Evolutionary conservation across 2,888 invertebrate genomes (phyloP), one percentile per base, ranked within the genome.

Genomic region (Scotopteryx bipunctaria): DNA sequence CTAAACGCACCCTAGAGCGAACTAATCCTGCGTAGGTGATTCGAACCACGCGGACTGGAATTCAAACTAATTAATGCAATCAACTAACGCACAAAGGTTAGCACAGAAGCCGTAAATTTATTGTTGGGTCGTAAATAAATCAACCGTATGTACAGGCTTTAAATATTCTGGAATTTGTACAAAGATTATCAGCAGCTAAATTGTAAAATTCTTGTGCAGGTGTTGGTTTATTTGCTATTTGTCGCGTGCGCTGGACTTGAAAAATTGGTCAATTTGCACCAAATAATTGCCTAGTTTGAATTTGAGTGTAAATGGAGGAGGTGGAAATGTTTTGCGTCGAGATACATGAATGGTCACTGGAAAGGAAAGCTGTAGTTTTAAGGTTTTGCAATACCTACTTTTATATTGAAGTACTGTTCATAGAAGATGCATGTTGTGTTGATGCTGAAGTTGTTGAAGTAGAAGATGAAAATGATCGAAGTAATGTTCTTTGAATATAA

Each of bases 61-160:
- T 66, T 60, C 35, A 53, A 55, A 52, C 47, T 59, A 63, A 64
- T 63, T 63, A 66, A 58, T 62, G 51, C 59, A 58, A 57, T 56
- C 44, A 48, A 53, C 55, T 50, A 50, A 48, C 55, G 55, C 52
- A 55, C 37, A 54, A 59, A 59, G 61, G 60, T 64, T 59, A 63
- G 50, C 50, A 50, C 53, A 58, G 60, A 53, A 57, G 61, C 56
- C 48, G 57, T 60, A 44, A 61, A 62, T 63, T 59, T 61, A 60
- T 51, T 56, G 56, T 57, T 43, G 33, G 17, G 23, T 64, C 64
- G 52, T 65, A 65, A 65, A 63, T 64, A 61, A 55, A 54, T 56
- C 50, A 54, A 23, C 38, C 42, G 44, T 55, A 61, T 59, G 48
- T 21, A 55, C 36, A 52, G 37, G 17, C 37, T 43, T 33, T 42